Conservation (phyloP, 2,888 invertebrate species). For the Nomada flava region DNA sequence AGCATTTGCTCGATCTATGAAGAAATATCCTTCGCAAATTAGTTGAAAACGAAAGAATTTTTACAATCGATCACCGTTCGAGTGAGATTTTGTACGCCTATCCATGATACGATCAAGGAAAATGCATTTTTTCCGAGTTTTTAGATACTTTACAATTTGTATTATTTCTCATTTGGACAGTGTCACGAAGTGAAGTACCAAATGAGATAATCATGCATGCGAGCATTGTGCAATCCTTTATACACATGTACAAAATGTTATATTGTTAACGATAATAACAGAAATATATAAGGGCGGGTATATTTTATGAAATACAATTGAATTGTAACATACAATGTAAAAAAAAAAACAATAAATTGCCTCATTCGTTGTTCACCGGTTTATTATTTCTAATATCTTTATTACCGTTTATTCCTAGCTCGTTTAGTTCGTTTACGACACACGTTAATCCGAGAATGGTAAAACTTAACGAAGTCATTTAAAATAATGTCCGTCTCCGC, state of each 20-base stretch:
- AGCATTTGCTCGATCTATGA: slow-evolving; percentile 90
- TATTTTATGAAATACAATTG: slow-evolving; percentile 4
- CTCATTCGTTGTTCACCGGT: not conserved
- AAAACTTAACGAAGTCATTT: too few species aligned
- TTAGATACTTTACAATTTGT: slow-evolving; percentile 21
- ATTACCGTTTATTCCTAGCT: not conserved
- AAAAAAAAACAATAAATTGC: slow-evolving; percentile 42
- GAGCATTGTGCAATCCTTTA: not conserved
- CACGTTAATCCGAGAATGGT: too few species aligned
- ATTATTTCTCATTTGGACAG: not conserved
- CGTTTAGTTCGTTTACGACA: too few species aligned
- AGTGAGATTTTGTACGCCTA: not conserved
- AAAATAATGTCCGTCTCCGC: too few species aligned
- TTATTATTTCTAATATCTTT: not conserved
- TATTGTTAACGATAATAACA: slow-evolving; percentile 3
- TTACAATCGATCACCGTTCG: slow-evolving; percentile 7
- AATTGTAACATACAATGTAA: slow-evolving; percentile 43
- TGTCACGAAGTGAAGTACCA: not conserved
- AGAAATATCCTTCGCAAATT: slow-evolving; percentile 77
- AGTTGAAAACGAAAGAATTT: slow-evolving; percentile 44
- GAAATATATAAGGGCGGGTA: slow-evolving; percentile 4
- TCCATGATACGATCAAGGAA: not conserved
- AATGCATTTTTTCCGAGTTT: slow-evolving; percentile 7
- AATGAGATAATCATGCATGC: not conserved
- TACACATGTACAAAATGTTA: slow-evolving; percentile 15